Base-by-base conservation (phyloP, 2,113 vertebrate genomes). In the Cnemophilus loriae region DNA sequence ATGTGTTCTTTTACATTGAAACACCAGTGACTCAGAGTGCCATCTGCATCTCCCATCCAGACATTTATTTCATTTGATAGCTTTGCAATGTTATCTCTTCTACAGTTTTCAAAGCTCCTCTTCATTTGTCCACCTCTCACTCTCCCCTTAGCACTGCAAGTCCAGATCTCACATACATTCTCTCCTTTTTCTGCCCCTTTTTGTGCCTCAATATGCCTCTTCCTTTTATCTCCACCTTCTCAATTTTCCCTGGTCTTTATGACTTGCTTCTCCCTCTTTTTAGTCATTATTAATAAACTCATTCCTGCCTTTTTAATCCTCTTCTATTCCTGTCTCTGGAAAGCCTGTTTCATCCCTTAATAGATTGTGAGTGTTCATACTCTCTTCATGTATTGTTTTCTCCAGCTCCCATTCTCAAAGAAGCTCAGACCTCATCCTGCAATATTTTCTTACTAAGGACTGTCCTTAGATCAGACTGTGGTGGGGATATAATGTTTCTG, bases 41-140 rank as follows among this genome's bases (percentile, higher is more conserved):
- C 96, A 91, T 96, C 94, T 96, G 90, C 92, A 95, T 90, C 83
- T 89, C 47, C 67, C 71, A 76, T 91, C 49, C n/a, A 85, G 88
- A 85, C 37, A 42, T 74, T 73, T 80, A 55, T 94, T 94, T 93
- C 26, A 67, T 95, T 90, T 70, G 42, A 41, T 90, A 70, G 50
- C 56, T 92, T 85, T 93, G 39, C 86, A 77, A 69, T 59, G 74
- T 90, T 87, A 46, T 81, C 47, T 47, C 33, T 93, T 73, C 64
- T 80, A 17, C 23, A 47, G 35, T 88, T 96, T 73, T 83, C 59
- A 88, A 82, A 93, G 39, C 26, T 92, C 33, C 39, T 88, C 10
- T 90, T 88, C 71, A 63, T 95, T 88, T 93, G 6, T 42, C 42
- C 27, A 47, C 67, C 69, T 86, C 63, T 26, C 37, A 59, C 55